Evolutionary conservation across 2,113 vertebrate species (phyloP), one percentile per base, ranked within the genome.

Genomic region (Brienomyrus brachyistius): DNA sequence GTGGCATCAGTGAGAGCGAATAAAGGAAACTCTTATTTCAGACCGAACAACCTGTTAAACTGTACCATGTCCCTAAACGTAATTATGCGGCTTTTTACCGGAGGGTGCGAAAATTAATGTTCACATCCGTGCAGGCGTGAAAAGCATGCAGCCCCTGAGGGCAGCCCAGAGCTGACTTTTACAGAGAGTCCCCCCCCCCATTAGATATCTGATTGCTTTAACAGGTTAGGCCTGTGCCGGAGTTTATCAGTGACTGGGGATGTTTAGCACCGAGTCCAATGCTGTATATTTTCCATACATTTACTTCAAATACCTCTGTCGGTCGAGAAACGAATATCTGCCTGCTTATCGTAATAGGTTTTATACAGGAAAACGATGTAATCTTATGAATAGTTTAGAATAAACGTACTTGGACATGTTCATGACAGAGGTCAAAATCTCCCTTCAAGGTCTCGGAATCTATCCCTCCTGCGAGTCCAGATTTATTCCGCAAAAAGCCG

Each of bases 351-450:
- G 11, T 40, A 17, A 74, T 48, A 88, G 5, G 15, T 17, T 62
- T 88, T 35, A 56, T 62, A 15, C 7, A 23, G 31, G 40, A 48
- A 48, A 27, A 48, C 31, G 11, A 88, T 13, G 7, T 31, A 31
- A 70, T 51, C 45, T 31, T 40, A 43, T 47, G 51, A 15, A 21
- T 21, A 82, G 27, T 10, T 8, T 54, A 11, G 48, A 40, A 89
- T 40, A 19, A 80, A 89, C 82, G 11, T 43, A 43, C 40, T 23
- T 21, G 31, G 31, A 83, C 40, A 83, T 9, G 19, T 47, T 59
- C 77, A 40, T 11, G 80, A 45, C 35, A 84, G 77, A 50, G 87
- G 87, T 90, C 80, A 90, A n/a, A 43, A 62, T 48, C 40, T 40
- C 13, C 45, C 88, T 17, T 50, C 87, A 85, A 88, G 77, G 90